Percentiles rank a stretch among this genome's conserved stretches.
Evolutionary conservation across 2,797 vertebrate species (phyloP).

Genomic region (Craterocephalus amniculus): DNA sequence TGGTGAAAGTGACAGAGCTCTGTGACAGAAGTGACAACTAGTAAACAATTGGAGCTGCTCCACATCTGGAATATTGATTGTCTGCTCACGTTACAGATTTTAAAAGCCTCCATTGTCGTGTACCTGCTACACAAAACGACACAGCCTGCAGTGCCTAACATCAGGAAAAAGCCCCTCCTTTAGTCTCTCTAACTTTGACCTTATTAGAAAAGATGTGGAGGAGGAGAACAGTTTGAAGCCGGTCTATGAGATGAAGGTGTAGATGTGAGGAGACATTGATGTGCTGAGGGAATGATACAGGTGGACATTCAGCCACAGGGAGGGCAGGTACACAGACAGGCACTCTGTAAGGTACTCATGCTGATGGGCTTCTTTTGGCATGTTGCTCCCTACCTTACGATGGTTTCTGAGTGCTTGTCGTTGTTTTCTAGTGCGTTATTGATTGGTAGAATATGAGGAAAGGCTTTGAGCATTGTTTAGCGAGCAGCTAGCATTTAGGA

Average conservation of each 20-base stretch:
- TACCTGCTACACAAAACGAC: conserved; percentile 29
- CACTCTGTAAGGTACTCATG: conserved; percentile 43
- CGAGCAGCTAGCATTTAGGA: conserved; percentile 30
- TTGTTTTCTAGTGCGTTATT: conserved; percentile 65
- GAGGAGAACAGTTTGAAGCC: conserved; percentile 41
- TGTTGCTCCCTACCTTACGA: conserved; percentile 46
- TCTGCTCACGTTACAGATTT: conserved; percentile 20
- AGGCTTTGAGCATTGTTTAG: conserved; percentile 20
- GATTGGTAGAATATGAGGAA: conserved; percentile 57
- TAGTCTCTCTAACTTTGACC: conserved; percentile 28
- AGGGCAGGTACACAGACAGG: conserved; percentile 58
- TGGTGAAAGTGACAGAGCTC: conserved; percentile 5
- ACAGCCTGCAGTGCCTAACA: conserved; percentile 22
- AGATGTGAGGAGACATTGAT: conserved; percentile 66
- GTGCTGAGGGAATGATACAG: conserved; percentile 60
- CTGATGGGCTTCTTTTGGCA: conserved; percentile 49
- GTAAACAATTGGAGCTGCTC: conserved; percentile 26
- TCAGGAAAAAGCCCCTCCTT: conserved; percentile 19
- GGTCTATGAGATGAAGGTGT: conserved; percentile 29
- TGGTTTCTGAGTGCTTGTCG: conserved; percentile 60
- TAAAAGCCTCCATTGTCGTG: conserved; percentile 31
- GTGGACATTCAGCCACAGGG: conserved; percentile 57
- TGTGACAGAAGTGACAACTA: conserved; percentile 8
- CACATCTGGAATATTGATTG: conserved; percentile 30
- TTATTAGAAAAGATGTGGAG: conserved; percentile 22